Base-by-base conservation (phyloP, 2,113 vertebrate genomes). In the Scopus umbretta region DNA sequence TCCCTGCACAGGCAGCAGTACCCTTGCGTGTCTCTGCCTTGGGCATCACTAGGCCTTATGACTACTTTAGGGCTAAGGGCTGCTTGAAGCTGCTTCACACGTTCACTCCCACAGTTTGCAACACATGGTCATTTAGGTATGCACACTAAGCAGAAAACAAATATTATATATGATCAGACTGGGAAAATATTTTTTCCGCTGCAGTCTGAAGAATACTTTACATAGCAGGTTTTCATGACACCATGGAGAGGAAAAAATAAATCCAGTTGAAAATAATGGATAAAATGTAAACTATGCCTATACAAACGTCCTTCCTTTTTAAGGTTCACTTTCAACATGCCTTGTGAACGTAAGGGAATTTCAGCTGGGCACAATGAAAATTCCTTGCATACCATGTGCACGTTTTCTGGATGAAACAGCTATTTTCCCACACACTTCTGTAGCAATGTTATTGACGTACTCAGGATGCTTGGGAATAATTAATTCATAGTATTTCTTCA, bases 361-460 rank as follows among this genome's bases (percentile, higher is more conserved):
- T 96, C 93, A 95, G 79, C 75, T 82, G 81, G 93, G 91, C 63
- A 97, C 94, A 97, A 96, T 97, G 92, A 97, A 96, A 97, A 97
- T 97, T 96, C 94, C 84, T 94, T 2, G 22, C 95, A 97, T 96
- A 91, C 94, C 92, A 95, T 17, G 38, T 36, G 47, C 91, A 97
- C 89, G 34, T 92, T 96, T 95, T 90, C 91, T 90, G 86, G 84
- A 92, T 90, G 94, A 92, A 97, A 65, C 71, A 91, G 71, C 53
- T 95, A 62, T 92, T 97, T 97, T 96, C 95, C 95, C 97, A 97
- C 89, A 97, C n/a, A 15, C 53, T 85, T 88, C 67, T 87, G 36
- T 42, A 84, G 80, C 50, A 79, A 49, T 70, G 62, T 76, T 84
- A 78, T 65, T 87, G 94, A 90, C 16, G 5, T 82, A 45, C 71